Evolutionary conservation across 2,797 vertebrate genomes (phyloP).

Genomic region (Sarcophilus harrisii): DNA sequence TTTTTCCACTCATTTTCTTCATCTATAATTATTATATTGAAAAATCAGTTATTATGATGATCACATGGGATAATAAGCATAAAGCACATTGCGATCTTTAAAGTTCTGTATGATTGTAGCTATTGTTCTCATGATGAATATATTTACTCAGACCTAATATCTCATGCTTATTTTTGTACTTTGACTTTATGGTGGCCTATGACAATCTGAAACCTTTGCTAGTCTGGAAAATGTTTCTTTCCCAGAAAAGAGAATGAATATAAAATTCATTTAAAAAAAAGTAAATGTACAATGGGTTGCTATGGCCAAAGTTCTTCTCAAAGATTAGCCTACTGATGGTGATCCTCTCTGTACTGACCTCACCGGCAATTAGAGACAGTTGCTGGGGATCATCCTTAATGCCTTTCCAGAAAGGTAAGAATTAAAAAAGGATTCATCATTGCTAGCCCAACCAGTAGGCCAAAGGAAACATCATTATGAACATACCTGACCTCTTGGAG

Average conservation of each 20-base stretch:
- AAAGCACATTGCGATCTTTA: not conserved
- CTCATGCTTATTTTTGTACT: not conserved
- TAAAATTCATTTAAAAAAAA: constrained; percentile 17
- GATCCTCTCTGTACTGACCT: not conserved
- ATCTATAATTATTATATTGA: not conserved
- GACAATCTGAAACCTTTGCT: not conserved
- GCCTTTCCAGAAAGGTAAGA: not conserved
- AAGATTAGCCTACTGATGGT: not conserved
- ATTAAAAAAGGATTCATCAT: not conserved
- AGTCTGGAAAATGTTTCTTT: not conserved
- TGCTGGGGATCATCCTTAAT: not conserved
- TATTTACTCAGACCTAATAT: not conserved
- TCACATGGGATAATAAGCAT: not conserved
- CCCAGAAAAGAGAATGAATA: constrained; percentile 9
- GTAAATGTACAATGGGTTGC: not conserved
- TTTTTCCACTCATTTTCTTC: not conserved
- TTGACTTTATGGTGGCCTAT: not conserved
- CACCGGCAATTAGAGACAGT: not conserved
- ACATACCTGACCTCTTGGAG: not conserved
- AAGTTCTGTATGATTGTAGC: not conserved
- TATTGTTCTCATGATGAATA: not conserved
- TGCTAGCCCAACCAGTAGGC: not conserved
- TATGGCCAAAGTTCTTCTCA: not conserved
- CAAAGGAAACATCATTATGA: not conserved
- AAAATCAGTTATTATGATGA: not conserved